A percentile compares a stretch with the other conserved stretches of the same genome.
phyloP scores from a whole-genome alignment of 2,113 vertebrate genomes.

The Varanus komodoensis region DNA sequence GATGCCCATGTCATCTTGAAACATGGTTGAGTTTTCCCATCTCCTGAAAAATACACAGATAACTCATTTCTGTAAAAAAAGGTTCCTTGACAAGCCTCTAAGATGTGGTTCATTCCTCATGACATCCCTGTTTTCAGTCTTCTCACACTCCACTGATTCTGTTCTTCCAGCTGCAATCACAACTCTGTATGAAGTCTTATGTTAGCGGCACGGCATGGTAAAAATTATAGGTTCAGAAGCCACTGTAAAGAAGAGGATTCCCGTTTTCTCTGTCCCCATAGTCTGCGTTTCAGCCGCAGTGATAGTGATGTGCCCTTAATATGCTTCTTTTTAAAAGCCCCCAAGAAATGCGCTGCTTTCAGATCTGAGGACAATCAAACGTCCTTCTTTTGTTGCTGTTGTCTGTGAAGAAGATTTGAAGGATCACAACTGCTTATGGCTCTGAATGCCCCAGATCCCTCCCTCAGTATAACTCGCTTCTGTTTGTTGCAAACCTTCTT shows the following conservation, averaged over 20 bases:
- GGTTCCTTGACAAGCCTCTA: neutral
- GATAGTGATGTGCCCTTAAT: neutral
- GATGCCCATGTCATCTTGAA: conserved; percentile 4
- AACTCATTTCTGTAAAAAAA: conserved; percentile 5
- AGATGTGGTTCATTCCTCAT: conserved; percentile 17
- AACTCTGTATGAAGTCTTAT: conserved; percentile 22
- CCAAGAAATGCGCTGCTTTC: neutral
- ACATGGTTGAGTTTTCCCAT: conserved; percentile 13
- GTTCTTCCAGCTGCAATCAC: conserved; percentile 13
- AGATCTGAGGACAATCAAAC: neutral
- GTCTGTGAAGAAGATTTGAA: conserved; percentile 6
- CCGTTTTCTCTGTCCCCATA: neutral
- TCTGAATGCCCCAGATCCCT: conserved; percentile 28
- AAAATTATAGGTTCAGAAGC: neutral
- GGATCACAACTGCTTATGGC: conserved; percentile 34
- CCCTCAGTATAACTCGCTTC: conserved; percentile 46
- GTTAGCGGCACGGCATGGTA: neutral
- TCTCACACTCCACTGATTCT: conserved; percentile 25
- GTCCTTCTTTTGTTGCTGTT: neutral
- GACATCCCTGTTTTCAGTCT: conserved; percentile 8
- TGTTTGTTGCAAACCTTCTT: conserved; percentile 35
- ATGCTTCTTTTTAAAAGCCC: neutral
- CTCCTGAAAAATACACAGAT: conserved; percentile 6
- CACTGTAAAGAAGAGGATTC: rapidly evolving
- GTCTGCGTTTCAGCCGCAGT: conserved; percentile 15